Evolutionary conservation across 2,797 vertebrate species (phyloP), one percentile per base, ranked within the genome.

Genomic region (Cuniculus paca): DNA sequence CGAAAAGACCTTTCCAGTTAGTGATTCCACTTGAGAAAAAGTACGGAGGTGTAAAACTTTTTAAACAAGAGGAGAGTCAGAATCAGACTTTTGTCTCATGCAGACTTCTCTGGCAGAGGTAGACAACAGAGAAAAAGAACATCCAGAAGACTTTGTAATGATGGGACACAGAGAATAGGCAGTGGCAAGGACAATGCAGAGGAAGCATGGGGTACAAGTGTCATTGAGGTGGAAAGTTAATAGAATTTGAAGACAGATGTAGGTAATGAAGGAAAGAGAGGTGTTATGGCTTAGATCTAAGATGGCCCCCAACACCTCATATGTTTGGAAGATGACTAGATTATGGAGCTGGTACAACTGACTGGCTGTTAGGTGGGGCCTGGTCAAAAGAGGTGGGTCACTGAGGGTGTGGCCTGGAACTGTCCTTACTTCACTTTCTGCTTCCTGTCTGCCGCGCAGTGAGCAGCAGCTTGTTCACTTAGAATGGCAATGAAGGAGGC

Each of bases 1-100:
- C 2, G 6, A 26, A 45, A 88, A 94, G 75, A 45, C n/a, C 26
- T 94, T 91, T 93, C 36, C 19, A 68, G 26, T 81, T 72, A 81
- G 78, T 80, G 58, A 80, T 68, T 63, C 68, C 70, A 61, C 2
- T 14, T 45, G 60, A n/a, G 26, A 24, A 80, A 87, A 60, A 92
- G 14, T 72, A 70, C 4, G 0, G 65, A 63, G 26, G 16, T 88
- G 2, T 83, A 77, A 63, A 92, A 87, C 45, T 82, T 94, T 92
- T 78, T 82, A 77, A 90, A 93, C n/a, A 52, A 80, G 24, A 52
- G 14, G 12, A 72, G 42, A 60, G 22, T 95, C 52, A 84, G 39
- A 77, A 60, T 82, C 42, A 45, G 68, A 87, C 77, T 87, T 93
- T 89, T 93, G 31, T 82, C 48, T 87, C 9, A 42, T 36, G 31